Evolutionary conservation across 1,140 invertebrate genomes (phyloP), one percentile per base, ranked within the genome.

Genomic region (Listronotus oregonensis): DNA sequence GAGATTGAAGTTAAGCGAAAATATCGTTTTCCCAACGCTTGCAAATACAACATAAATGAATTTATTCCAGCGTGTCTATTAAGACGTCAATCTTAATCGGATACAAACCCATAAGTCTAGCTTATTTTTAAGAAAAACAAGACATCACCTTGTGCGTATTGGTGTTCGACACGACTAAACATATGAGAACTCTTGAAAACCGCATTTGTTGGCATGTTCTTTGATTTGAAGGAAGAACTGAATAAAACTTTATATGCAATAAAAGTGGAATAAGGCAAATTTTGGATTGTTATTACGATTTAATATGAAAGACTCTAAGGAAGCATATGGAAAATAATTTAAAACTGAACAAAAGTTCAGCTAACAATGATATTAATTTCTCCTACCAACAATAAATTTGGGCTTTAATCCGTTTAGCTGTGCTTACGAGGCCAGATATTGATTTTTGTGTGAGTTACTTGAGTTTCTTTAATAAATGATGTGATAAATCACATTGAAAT

Each of bases 1-100:
- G 54, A 56, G 54, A 54, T 54, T 12, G 34, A 32, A 57, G 54
- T 57, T 43, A 57, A 58, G 43, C 42, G 46, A 37, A 51, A 49
- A 52, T 31, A 32, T 21, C 61, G 17, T 62, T 64, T 64, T 64
- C 61, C 61, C 61, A 64, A 64, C 61, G 61, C 61, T 64, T 64
- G 52, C 54, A 55, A 11, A 12, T 15, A 39, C 32, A 9, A 39
- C 50, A 64, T 37, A 56, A 55, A 64, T 64, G 61, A 64, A 64
- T 64, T 54, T 64, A 64, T 64, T 64, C 61, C 51, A 46, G 17
- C 61, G 50, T 56, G 61, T 64, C 61, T 64, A 64, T 55, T 64
- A 55, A 64, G 51, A 64, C 61, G 61, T 64, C 61, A 64, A 62
- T 62, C 60, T 42, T 14, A 62, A 62, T 55, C 49, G 11, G 18